A percentile compares a stretch with the other conserved stretches of the same genome.
These are phyloP conservation scores for Dicerorhinus sumatrensis DNA, from an alignment of 2,113 vertebrate species.

Conservation along the genomic window DNA sequence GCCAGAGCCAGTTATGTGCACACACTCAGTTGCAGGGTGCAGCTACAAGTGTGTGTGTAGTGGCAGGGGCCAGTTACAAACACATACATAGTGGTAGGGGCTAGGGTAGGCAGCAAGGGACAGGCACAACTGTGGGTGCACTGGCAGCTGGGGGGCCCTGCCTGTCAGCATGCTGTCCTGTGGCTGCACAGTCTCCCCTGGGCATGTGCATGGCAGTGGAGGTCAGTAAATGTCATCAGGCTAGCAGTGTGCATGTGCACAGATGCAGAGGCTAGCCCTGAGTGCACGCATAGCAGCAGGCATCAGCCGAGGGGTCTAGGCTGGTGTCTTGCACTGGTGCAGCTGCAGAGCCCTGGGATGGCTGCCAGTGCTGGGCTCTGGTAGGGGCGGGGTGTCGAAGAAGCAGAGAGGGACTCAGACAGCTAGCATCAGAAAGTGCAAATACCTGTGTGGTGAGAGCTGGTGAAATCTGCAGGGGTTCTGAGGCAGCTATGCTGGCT, in stretches of 20 bases:
- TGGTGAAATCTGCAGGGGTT: not conserved
- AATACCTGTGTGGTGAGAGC: not conserved
- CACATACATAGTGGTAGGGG: too few species aligned
- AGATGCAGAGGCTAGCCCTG: not conserved
- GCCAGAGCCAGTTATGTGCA: not conserved
- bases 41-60: too few species aligned
- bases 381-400: accelerated
- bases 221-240: not conserved
- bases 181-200: not conserved
- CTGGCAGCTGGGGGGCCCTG: not conserved
- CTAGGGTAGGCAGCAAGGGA: not conserved
- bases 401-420: not conserved
- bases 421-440: not conserved
- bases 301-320: not conserved
- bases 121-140: not conserved
- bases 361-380: not conserved
- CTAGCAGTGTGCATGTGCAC: not conserved
- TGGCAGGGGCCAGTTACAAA: too few species aligned
- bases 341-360: not conserved
- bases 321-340: not conserved
- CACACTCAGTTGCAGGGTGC: not conserved
- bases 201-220: accelerated
- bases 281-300: not conserved
- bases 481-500: not conserved
- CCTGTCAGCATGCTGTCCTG: not conserved